Percentiles rank a stretch among this genome's conserved stretches.
phyloP scores from a whole-genome alignment of 2,797 vertebrate genomes.

The Xenops minutus region DNA sequence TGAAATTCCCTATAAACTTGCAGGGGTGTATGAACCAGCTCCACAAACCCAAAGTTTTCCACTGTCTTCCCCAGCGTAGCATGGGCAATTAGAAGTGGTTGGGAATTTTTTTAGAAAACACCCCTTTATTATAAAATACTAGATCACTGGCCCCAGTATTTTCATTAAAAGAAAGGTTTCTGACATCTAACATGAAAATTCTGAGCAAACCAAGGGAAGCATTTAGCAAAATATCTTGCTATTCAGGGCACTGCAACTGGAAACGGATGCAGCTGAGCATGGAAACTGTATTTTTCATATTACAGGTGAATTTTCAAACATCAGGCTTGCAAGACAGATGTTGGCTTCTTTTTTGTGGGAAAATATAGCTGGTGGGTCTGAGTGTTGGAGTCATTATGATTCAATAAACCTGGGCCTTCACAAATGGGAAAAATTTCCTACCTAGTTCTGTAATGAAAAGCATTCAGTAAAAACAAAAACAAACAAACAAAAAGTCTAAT shows the following conservation, averaged over 20 bases:
- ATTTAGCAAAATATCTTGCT: not conserved
- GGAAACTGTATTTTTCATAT: not conserved
- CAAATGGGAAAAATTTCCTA: not conserved
- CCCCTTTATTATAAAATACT: not conserved
- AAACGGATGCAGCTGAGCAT: not conserved
- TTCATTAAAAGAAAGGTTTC: not conserved
- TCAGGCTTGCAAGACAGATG: not conserved
- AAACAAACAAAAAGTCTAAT: not conserved
- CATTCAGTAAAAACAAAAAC: not conserved
- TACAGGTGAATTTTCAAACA: constrained; percentile 17
- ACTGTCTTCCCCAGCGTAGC: not conserved
- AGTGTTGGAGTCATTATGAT: not conserved
- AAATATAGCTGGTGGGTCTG: not conserved
- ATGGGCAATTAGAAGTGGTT: not conserved
- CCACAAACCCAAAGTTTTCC: not conserved
- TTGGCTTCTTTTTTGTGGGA: not conserved
- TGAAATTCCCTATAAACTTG: not conserved
- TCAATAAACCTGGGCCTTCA: not conserved
- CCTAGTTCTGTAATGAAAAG: not conserved
- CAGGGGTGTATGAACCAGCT: not conserved
- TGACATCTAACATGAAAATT: not conserved
- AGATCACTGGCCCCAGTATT: rapidly evolving
- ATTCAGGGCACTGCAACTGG: not conserved
- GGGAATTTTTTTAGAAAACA: not conserved
- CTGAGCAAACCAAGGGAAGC: not conserved